Base-by-base conservation (phyloP, 2,888 invertebrate species). In the Coenonympha arcania region DNA sequence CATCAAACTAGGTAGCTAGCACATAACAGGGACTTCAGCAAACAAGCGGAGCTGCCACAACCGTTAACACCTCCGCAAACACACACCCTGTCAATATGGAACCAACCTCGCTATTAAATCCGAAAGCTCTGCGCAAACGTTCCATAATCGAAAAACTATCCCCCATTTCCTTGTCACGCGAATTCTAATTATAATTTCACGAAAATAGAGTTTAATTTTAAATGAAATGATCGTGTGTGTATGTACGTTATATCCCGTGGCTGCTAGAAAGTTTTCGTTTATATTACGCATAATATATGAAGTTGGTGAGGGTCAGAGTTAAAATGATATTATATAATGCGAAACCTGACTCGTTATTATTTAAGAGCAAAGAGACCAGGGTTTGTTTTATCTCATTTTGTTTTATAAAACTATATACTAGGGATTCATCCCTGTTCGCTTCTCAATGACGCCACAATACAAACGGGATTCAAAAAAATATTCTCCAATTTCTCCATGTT, bases 91-190 rank as follows among this genome's bases (percentile, higher is more conserved):
- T 22, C 42, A 49, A 49, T 43, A 37, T 42, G 49, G 22, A 20
- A 41, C 26, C 42, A 42, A 36, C 42, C 48, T 30, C 42, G 42
- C 48, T 48, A 48, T 48, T 48, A 41, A 48, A 41, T 33, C 28
- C 26, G 18, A 42, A 42, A 48, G 41, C 42, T 48, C 26, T 24
- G 43, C 37, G 49, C 37, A 49, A 43, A 49, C 37, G 30, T 30
- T 26, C 22, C 30, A 36, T 49, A 49, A 49, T 49, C 37, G 49
- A 49, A 49, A 49, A 49, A 39, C 37, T 43, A 43, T 31, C 49
- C 22, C 19, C 6, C 19, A 19, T 2, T 26, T 6, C 4, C n/a
- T 9, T 6, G 34, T 13, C 20, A 20, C 6, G 24, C 20, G 15
- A 48, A 48, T 34, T 9, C 20, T 33, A 36, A 34, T 41, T 30